Percentiles rank a stretch among this genome's conserved stretches.
phyloP scores from a whole-genome alignment of 2,797 vertebrate species.

The Mormyrus hasselquistii region DNA sequence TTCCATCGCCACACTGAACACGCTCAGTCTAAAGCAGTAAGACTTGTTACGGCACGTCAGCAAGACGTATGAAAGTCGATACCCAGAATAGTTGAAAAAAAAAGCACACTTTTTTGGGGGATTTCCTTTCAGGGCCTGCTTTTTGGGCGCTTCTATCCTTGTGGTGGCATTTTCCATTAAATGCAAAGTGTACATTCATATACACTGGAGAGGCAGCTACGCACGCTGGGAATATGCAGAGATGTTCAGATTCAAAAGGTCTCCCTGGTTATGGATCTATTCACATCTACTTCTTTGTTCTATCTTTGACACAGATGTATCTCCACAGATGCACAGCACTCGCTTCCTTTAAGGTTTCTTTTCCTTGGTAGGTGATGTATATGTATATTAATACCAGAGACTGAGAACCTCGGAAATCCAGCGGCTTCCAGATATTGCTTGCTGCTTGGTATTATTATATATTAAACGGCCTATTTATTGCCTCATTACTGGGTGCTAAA shows the following conservation, averaged over 20 bases:
- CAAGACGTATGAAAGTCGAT: not conserved
- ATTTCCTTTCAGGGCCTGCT: not conserved
- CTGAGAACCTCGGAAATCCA: not conserved
- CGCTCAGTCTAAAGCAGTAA: not conserved
- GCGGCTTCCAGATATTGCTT: not conserved
- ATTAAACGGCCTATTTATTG: slow-evolving; percentile 14
- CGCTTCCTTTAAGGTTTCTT: not conserved
- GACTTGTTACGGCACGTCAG: not conserved
- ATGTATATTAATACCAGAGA: not conserved
- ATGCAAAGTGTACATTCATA: not conserved
- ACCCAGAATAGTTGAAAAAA: not conserved
- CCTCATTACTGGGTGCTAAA: slow-evolving; percentile 5
- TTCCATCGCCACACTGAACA: not conserved
- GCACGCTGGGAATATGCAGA: not conserved
- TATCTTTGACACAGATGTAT: not conserved
- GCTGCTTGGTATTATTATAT: not conserved
- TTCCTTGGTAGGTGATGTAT: not conserved
- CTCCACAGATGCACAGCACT: not conserved
- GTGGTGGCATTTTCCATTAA: not conserved
- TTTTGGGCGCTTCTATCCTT: not conserved
- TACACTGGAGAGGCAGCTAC: not conserved
- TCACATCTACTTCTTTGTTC: not conserved
- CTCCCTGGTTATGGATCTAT: not conserved
- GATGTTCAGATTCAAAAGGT: not conserved
- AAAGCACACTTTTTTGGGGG: not conserved